Evolutionary conservation across 2,113 vertebrate genomes (phyloP).

Genomic region (Mus spicilegus): DNA sequence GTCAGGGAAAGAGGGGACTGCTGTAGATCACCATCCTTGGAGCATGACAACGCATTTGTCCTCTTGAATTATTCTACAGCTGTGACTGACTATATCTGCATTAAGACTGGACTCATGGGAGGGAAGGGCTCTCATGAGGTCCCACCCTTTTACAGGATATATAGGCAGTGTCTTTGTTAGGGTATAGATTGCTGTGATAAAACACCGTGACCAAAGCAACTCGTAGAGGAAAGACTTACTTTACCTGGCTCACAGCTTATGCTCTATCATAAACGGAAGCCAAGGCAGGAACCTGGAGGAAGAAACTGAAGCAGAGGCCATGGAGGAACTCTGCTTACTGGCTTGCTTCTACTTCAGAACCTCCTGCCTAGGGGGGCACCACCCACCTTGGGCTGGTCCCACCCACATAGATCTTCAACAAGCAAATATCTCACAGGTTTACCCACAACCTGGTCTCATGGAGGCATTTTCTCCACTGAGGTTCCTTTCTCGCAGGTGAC

Average conservation of each 20-base stretch:
- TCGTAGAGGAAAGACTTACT: not conserved
- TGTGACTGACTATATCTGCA: not conserved
- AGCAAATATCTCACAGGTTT: not conserved
- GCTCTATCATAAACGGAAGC: not conserved
- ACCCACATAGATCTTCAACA: not conserved
- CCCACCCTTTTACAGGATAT: not conserved
- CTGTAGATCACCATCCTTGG: not conserved
- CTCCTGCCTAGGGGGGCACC: not conserved
- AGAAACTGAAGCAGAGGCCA: not conserved
- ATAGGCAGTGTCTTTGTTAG: not conserved
- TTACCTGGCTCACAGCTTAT: not conserved
- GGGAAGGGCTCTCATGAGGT: not conserved
- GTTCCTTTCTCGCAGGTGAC: not conserved
- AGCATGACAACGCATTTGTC: not conserved
- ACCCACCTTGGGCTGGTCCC: not conserved
- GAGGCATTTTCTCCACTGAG: not conserved
- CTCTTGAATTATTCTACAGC: not conserved
- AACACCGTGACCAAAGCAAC: not conserved
- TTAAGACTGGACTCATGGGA: not conserved
- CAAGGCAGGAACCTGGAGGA: not conserved
- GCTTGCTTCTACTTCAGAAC: not conserved
- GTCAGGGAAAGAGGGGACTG: too few relatives aligned
- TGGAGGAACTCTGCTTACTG: not conserved
- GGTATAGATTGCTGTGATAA: not conserved
- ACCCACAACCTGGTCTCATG: not conserved